phyloP scores from a whole-genome alignment of 2,888 invertebrate genomes.

The Adelphocoris suturalis region DNA sequence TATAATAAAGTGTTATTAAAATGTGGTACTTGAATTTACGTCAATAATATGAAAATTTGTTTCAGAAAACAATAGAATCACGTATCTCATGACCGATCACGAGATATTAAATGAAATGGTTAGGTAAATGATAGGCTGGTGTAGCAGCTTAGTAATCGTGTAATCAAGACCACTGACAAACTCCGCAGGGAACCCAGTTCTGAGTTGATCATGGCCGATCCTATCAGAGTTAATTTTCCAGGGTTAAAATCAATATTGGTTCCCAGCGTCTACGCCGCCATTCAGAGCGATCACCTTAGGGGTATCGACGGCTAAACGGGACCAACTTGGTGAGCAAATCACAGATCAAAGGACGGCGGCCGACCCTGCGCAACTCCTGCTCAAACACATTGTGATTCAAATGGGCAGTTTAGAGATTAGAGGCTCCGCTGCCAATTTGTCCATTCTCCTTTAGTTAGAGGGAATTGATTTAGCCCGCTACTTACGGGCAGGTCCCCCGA shows the following conservation, averaged over 20 bases:
- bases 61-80: too few species aligned
- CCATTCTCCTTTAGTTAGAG: conserved; percentile 69
- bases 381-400: conserved; percentile 71
- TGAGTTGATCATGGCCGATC: neutral
- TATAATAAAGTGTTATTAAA: too few species aligned
- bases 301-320: conserved; percentile 62
- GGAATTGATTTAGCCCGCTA: conserved; percentile 68
- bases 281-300: conserved; percentile 37
- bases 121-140: neutral
- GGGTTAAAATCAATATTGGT: conserved; percentile 22
- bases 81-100: too few species aligned
- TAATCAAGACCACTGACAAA: neutral
- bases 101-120: neutral
- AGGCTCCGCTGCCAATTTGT: conserved; percentile 70
- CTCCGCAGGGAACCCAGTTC: neutral
- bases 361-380: conserved; percentile 30
- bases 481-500: conserved; percentile 51
- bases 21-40: too few species aligned
- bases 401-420: conserved; percentile 71
- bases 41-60: too few species aligned
- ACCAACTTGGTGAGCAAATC: conserved; percentile 59
- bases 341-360: conserved; percentile 66
- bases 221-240: conserved; percentile 42
- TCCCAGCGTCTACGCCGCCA: conserved; percentile 15
- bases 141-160: neutral